A percentile compares a stretch with the other conserved stretches of the same genome.
Conservation (phyloP, 2,113 vertebrate genomes). For the Leiothrix lutea region DNA sequence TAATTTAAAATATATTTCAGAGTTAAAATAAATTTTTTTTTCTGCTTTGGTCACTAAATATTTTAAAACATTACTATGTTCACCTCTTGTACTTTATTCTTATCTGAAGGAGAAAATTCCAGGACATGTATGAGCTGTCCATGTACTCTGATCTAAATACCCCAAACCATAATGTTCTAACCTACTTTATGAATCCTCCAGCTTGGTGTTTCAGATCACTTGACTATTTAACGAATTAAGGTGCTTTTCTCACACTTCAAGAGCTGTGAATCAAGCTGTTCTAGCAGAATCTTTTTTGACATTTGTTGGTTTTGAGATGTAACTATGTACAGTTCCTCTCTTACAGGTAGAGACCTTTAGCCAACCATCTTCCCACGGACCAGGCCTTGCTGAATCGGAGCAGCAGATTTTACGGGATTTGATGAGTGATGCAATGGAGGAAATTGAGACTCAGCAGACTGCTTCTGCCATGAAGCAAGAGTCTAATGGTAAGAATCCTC, state of each 20-base stretch:
- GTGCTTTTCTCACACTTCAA: neutral
- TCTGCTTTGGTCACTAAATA: neutral
- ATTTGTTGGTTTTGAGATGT: neutral
- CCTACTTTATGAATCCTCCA: neutral
- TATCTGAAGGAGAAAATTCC: neutral
- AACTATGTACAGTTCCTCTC: neutral
- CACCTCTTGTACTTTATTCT: neutral
- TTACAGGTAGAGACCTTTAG: slow-evolving; percentile 77
- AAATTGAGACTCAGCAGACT: slow-evolving; percentile 80
- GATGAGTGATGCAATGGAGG: slow-evolving; percentile 99
- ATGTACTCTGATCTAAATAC: neutral
- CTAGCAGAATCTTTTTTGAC: neutral
- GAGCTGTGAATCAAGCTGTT: neutral
- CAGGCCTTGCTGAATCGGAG: slow-evolving; percentile 87
- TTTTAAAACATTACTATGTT: neutral
- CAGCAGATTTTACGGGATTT: slow-evolving; percentile 93
- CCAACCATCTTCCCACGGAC: slow-evolving; percentile 72
- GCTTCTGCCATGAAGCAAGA: slow-evolving; percentile 50
- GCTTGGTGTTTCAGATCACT: neutral
- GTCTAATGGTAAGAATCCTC: slow-evolving; percentile 77
- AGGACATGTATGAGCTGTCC: neutral
- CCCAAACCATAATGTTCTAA: neutral
- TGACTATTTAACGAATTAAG: neutral
- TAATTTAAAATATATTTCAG: neutral
- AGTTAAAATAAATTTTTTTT: neutral